These are phyloP conservation scores for Erinaceus europaeus DNA, from an alignment of 2,113 vertebrate species.

Conservation along the genomic window DNA sequence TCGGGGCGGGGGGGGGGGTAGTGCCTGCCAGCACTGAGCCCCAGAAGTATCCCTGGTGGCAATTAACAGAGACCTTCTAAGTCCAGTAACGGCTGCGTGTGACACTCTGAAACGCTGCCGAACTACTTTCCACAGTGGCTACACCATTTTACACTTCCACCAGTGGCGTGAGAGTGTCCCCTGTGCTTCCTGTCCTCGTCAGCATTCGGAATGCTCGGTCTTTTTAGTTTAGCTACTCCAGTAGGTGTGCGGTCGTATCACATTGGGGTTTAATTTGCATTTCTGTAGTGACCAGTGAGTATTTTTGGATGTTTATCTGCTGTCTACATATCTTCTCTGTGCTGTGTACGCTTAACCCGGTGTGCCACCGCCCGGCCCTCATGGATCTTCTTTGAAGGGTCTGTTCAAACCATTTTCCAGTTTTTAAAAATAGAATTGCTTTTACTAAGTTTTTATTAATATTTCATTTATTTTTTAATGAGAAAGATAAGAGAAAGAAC, in stretches of 20 bases:
- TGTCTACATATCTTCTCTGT: neutral
- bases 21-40: too few species aligned
- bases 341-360: too few species aligned
- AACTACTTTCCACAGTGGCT: constrained; percentile 10
- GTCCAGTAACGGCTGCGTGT: neutral
- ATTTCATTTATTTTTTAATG: too few species aligned
- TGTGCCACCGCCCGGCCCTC: too few species aligned
- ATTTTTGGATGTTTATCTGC: neutral
- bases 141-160: constrained; percentile 11
- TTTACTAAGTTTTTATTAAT: too few species aligned
- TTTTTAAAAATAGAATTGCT: too few species aligned
- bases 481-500: too few species aligned
- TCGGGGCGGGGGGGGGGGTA: too few species aligned
- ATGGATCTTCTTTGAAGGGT: neutral
- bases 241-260: neutral
- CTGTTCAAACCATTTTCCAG: neutral
- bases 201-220: constrained; percentile 6
- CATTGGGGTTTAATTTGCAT: neutral
- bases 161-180: neutral
- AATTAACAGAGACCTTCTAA: too few species aligned
- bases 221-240: neutral
- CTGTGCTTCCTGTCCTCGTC: neutral
- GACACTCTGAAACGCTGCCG: neutral
- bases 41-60: too few species aligned
- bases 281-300: neutral